Evolutionary conservation across 2,113 vertebrate genomes (phyloP), one percentile per base, ranked within the genome.

Genomic region (Cryptotis parvus): DNA sequence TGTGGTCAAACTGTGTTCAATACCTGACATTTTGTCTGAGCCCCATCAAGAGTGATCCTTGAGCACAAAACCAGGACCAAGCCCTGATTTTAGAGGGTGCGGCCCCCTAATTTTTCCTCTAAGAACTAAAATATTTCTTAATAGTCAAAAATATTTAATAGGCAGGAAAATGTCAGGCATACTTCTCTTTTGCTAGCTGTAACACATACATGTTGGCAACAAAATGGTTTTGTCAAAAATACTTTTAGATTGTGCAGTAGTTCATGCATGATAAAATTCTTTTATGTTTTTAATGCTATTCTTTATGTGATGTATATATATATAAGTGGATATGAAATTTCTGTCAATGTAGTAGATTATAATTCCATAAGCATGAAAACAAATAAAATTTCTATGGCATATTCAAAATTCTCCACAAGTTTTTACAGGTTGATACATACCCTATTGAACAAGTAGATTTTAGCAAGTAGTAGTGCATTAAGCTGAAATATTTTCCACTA

Each of bases 401-500:
- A 84, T 16, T 12, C 58, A 37, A 1, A 29, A 0, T 52, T 84
- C 1, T 9, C 39, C 58, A 6, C n/a, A 35, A 37, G 10, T 29
- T 63, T 93, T 75, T 6, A 9, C 16, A 84, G 4, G 0, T 69
- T 94, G 75, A 5, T 92, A 82, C 39, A 2, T 74, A 86, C 87
- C 26, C 15, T 20, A 72, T 45, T 80, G 87, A 92, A 39, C 84
- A n/a, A 61, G 92, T 81, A 96, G 79, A 75, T 29, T 33, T 90
- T 84, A 61, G 9, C n/a, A 33, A 58, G 73, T 41, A 89, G 33
- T 29, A 16, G 35, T 86, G 35, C 52, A 24, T 45, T 83, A 80
- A 75, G 72, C 80, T 77, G 10, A 24, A 74, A 90, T 43, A 0
- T 89, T 89, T 89, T 61, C 9, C 52, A 92, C 80, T 61, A 27